Evolutionary conservation across 2,797 vertebrate genomes (phyloP).

Genomic region (Manis crassicaudata): DNA sequence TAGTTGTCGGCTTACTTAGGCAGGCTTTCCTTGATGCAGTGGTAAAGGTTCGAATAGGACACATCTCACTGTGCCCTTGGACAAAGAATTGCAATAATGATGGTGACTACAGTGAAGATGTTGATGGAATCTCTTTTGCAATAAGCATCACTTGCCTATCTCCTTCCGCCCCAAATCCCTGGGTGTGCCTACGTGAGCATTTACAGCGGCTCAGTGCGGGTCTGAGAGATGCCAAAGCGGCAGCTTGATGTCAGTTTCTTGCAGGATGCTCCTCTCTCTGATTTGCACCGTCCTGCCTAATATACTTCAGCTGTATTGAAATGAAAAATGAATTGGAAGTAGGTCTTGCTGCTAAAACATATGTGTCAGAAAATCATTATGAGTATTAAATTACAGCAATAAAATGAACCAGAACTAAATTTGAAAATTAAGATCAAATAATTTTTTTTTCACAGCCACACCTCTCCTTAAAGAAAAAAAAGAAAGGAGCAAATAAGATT

Average conservation of each 20-base stretch:
- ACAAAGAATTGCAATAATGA: neutral
- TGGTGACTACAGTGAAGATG: neutral
- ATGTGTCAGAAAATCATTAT: slow-evolving; percentile 85
- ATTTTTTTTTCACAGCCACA: slow-evolving; percentile 69
- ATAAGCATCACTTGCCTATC: neutral
- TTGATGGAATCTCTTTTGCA: neutral
- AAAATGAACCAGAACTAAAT: slow-evolving; percentile 82
- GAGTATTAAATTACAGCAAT: slow-evolving; percentile 82
- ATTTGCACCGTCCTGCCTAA: slow-evolving; percentile 65
- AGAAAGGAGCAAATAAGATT: slow-evolving; percentile 57
- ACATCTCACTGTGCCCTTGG: neutral
- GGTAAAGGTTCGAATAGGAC: neutral
- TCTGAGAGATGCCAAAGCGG: neutral
- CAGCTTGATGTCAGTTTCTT: slow-evolving; percentile 50
- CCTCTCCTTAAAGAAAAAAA: slow-evolving; percentile 57
- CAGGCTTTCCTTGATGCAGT: neutral
- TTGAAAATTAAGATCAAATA: slow-evolving; percentile 81
- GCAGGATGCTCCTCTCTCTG: slow-evolving; percentile 30
- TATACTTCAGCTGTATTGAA: slow-evolving; percentile 69
- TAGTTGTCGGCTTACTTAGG: neutral
- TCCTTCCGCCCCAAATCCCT: neutral
- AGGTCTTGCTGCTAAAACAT: slow-evolving; percentile 80
- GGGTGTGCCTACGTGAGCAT: neutral
- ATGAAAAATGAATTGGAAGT: slow-evolving; percentile 79
- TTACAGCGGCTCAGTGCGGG: rapidly evolving